Percentiles rank a stretch among this genome's conserved stretches.
Evolutionary conservation across 2,888 invertebrate genomes (phyloP).

Genomic region (Eretmocerus hayati): DNA sequence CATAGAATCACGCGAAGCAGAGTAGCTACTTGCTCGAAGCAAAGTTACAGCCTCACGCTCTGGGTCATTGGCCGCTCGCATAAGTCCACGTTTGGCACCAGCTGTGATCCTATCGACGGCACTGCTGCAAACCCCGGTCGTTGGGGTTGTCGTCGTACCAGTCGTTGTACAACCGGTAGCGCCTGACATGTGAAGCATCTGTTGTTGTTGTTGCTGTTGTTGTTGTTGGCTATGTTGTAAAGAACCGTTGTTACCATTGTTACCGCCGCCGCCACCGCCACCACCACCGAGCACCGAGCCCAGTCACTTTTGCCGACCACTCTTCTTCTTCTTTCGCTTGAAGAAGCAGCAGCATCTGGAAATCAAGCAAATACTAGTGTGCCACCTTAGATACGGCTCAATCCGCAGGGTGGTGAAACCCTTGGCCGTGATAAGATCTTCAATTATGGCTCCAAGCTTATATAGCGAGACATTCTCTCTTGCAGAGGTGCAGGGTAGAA

Average conservation of each 20-base stretch:
- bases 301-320: conserved; percentile 85
- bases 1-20: conserved; percentile 58
- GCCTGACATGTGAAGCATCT: background rate
- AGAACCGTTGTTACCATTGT: conserved; percentile 13
- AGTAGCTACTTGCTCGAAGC: conserved; percentile 58
- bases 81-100: conserved; percentile 19
- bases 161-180: conserved; percentile 10
- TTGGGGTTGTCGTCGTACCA: conserved; percentile 4
- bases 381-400: conserved; percentile 35
- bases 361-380: conserved; percentile 50
- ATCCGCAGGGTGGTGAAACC: too few relatives aligned
- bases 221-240: too few relatives aligned
- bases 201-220: conserved; percentile 14
- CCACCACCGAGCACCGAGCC: conserved; percentile 55
- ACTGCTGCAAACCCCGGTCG: conserved; percentile 15
- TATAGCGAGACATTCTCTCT: too few relatives aligned
- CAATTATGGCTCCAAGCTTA: too few relatives aligned
- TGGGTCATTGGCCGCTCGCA: conserved; percentile 24
- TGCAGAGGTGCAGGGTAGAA: too few relatives aligned
- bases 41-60: conserved; percentile 56
- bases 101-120: conserved; percentile 11
- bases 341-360: conserved; percentile 98
- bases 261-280: conserved; percentile 24
- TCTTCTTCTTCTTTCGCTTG: conserved; percentile 99
- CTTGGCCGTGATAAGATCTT: too few relatives aligned